These are phyloP conservation scores for Microtus ochrogaster DNA, from an alignment of 2,113 vertebrate genomes.

Conservation along the genomic window DNA sequence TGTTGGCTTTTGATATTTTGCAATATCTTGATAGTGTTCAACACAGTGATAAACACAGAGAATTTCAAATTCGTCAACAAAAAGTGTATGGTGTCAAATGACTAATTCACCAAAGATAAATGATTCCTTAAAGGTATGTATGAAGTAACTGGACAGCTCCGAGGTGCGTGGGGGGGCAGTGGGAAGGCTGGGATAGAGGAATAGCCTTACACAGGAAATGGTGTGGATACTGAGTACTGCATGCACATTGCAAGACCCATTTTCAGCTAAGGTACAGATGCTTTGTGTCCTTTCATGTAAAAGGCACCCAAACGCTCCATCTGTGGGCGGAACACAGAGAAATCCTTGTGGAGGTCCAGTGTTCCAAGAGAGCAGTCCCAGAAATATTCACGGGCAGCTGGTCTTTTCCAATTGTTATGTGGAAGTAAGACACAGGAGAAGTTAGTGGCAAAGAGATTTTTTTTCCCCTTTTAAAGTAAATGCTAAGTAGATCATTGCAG, in stretches of 20 bases:
- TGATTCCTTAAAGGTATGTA: not conserved
- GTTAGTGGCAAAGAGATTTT: not conserved
- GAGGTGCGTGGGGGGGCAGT: accelerated
- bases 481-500: not conserved
- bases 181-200: accelerated
- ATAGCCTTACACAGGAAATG: not conserved
- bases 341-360: not conserved
- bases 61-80: not conserved
- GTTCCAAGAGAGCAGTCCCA: not conserved
- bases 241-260: not conserved
- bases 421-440: not conserved
- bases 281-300: not conserved
- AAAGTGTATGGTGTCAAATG: not conserved
- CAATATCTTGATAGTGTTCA: not conserved
- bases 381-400: not conserved
- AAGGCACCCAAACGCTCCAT: not conserved
- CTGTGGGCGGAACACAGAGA: not conserved
- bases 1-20: no score
- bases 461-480: not conserved
- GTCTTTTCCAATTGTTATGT: not conserved
- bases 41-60: not conserved
- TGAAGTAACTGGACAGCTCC: not conserved
- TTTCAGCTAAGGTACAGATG: not conserved
- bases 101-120: not conserved
- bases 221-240: accelerated